phyloP scores from a whole-genome alignment of 1,140 invertebrate species.

The Psilanteris sp. region DNA sequence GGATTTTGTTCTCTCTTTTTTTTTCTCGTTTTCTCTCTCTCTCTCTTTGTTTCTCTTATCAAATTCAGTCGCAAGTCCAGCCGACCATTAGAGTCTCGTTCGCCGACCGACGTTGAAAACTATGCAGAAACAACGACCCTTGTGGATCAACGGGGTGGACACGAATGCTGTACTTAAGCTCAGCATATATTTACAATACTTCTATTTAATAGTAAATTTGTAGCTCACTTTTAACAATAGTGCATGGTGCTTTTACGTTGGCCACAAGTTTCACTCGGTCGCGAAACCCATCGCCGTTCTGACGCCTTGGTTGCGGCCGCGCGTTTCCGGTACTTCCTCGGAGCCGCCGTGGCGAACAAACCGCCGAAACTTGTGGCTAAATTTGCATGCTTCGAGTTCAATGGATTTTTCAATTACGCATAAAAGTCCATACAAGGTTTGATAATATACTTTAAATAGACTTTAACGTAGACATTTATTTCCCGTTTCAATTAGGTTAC shows the following conservation, averaged over 20 bases:
- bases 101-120: too few species aligned
- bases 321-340: too few species aligned
- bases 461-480: conserved; percentile 53
- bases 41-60: too few species aligned
- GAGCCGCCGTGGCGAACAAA: too few species aligned
- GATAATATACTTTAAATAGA: conserved; percentile 52
- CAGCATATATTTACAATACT: conserved; percentile 77
- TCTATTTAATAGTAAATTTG: conserved; percentile 78
- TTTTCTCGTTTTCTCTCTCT: too few species aligned
- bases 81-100: too few species aligned
- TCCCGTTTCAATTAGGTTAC: conserved; percentile 47
- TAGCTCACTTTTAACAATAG: conserved; percentile 81
- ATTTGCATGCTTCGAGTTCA: conserved; percentile 54
- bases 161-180: conserved; percentile 80
- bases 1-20: too few species aligned
- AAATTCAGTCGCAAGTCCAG: too few species aligned
- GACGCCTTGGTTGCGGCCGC: too few species aligned
- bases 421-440: conserved; percentile 53
- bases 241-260: conserved; percentile 74
- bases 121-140: conserved; percentile 61
- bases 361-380: conserved; percentile 50
- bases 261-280: conserved; percentile 74
- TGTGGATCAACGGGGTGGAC: conserved; percentile 72
- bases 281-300: too few species aligned
- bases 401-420: conserved; percentile 43